A percentile compares a stretch with the other conserved stretches of the same genome.
Conservation (phyloP, 1,140 invertebrate genomes). For the Anastrepha ludens region DNA sequence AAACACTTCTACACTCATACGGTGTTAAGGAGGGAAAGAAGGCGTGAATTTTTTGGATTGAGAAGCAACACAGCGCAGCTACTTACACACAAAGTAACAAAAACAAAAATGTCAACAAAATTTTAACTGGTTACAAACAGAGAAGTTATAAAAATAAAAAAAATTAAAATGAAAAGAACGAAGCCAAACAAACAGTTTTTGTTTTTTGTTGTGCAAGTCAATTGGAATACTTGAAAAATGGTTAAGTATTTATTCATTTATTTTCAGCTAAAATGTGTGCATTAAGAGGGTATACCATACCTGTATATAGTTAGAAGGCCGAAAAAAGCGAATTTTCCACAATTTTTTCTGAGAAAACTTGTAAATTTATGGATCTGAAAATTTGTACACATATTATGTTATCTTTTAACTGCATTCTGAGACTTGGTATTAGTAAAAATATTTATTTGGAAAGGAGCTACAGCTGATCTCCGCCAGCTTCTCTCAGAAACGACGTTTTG, state of each 20-base stretch:
- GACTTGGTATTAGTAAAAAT: too few relatives aligned
- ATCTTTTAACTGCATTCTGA: too few relatives aligned
- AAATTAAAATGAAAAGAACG: conserved; percentile 32
- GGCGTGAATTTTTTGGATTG: background rate
- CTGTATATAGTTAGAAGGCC: too few relatives aligned
- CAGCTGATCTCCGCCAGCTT: too few relatives aligned
- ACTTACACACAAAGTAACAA: conserved; percentile 19
- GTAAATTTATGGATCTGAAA: too few relatives aligned
- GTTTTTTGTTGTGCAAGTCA: too few relatives aligned
- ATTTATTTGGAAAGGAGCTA: too few relatives aligned
- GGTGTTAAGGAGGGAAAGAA: background rate
- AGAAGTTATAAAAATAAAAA: conserved; percentile 45
- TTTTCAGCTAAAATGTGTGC: background rate
- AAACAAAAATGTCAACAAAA: background rate
- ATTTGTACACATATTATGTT: too few relatives aligned
- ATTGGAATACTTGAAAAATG: background rate
- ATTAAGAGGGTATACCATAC: too few relatives aligned
- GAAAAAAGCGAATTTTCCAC: too few relatives aligned
- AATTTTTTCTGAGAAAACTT: too few relatives aligned
- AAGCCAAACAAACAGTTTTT: background rate
- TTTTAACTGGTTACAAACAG: conserved; percentile 45
- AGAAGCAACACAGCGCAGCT: conserved; percentile 47
- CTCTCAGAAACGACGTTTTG: too few relatives aligned
- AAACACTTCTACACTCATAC: conserved; percentile 9
- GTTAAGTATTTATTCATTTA: background rate